Evolutionary conservation across 2,797 vertebrate genomes (phyloP), one percentile per base, ranked within the genome.

Genomic region (Pagetopsis macropterus): DNA sequence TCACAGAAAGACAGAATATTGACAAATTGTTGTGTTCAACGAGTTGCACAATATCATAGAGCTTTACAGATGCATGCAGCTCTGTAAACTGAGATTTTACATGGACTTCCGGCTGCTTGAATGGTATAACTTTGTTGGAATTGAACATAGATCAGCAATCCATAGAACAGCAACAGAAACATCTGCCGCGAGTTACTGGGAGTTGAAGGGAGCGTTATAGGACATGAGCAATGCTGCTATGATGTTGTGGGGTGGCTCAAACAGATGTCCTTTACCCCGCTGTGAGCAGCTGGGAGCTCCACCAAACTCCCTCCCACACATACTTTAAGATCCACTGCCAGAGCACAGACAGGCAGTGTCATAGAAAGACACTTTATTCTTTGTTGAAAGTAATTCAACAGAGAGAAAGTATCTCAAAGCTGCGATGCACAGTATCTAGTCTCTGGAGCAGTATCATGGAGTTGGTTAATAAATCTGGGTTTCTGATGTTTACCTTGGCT

Each of bases 221-320:
- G 76, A 73, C 70, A 45, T 19, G 19, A 60, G 51, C 50, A 2
- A 40, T 57, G 66, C 69, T 61, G 64, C 63, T 70, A 58, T 52
- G 72, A 51, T 83, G 79, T 82, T 61, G 60, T 44, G 58, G 43
- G 76, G 90, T 76, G 71, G 55, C 72, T 86, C 66, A 23, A 84
- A 73, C 90, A 85, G 86, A 86, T 89, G 87, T 86, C 65, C 57
- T 70, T 71, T 60, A 60, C 54, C 78, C 83, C 0, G 60, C 81
- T 80, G 80, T 2, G 80, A 83, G 69, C 86, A 90, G 79, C 81
- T 86, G 89, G 64, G 68, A 68, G 56, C 64, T 80, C 56, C 56
- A 65, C 33, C 64, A 72, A 58, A 48, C 54, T 49, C 75, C 68
- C 72, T 58, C 78, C 84, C 74, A 78, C 70, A 76, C 78, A 70